phyloP scores from a whole-genome alignment of 1,140 invertebrate species.

The Teleogryllus occipitalis region DNA sequence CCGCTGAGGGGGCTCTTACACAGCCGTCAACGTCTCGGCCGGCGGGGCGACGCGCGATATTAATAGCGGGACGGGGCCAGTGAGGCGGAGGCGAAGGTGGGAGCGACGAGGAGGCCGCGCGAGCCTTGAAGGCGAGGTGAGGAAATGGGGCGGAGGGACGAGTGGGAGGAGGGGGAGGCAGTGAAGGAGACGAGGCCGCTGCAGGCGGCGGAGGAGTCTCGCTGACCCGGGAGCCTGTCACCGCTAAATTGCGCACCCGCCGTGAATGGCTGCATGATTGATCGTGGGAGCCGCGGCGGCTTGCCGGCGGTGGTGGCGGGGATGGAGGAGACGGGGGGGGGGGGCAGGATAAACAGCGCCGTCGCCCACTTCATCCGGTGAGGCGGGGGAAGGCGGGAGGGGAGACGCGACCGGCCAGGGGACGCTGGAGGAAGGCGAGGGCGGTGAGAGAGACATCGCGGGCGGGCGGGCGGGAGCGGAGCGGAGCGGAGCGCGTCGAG shows the following conservation, averaged over 20 bases:
- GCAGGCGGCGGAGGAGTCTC: not conserved
- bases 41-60: not conserved
- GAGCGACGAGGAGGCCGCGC: too few relatives aligned
- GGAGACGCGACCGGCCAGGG: too few relatives aligned
- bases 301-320: not conserved
- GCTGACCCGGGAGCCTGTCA: conserved; percentile 1
- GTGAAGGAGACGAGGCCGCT: too few relatives aligned
- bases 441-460: too few relatives aligned
- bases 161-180: too few relatives aligned
- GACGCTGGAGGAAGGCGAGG: too few relatives aligned
- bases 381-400: too few relatives aligned
- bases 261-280: conserved; percentile 2
- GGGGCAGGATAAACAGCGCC: not conserved
- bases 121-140: not conserved
- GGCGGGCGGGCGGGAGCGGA: too few relatives aligned
- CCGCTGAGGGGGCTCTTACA: not conserved
- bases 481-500: too few relatives aligned
- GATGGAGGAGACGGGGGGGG: not conserved
- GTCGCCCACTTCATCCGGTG: not conserved
- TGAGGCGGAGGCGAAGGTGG: too few relatives aligned
- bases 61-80: not conserved
- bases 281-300: not conserved
- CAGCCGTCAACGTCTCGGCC: not conserved
- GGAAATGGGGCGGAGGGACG: not conserved
- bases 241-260: conserved; percentile 2